Evolutionary conservation across 2,113 vertebrate genomes (phyloP).

Genomic region (Archocentrus centrarchus): DNA sequence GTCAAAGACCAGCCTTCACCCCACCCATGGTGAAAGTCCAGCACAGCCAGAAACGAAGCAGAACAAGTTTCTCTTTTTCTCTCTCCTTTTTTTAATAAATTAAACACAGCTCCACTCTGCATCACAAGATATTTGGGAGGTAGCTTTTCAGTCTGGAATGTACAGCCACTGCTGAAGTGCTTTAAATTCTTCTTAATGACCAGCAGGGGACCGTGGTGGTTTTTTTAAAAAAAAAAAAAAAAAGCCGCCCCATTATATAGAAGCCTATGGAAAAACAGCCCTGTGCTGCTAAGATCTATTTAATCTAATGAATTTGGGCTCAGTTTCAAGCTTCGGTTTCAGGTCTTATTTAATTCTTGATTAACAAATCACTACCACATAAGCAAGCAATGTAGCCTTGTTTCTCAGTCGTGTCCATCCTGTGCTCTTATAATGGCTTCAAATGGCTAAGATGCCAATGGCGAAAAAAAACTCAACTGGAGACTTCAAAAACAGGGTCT

Average conservation of each 20-base stretch:
- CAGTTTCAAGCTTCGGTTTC: background rate
- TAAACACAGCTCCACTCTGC: background rate
- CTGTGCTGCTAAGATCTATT: background rate
- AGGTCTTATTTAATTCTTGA: background rate
- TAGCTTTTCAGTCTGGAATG: rapidly evolving
- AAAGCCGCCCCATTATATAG: too few species aligned
- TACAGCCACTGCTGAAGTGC: background rate
- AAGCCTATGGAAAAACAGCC: background rate
- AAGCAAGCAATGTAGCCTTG: background rate
- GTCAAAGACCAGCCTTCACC: background rate
- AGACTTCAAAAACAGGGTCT: background rate
- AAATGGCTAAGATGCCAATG: background rate
- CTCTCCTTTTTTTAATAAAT: too few species aligned
- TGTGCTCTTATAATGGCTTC: background rate
- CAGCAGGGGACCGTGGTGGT: too few species aligned
- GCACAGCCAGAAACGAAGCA: too few species aligned
- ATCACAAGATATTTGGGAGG: rapidly evolving
- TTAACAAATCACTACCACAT: background rate
- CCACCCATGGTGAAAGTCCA: too few species aligned
- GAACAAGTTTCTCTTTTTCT: too few species aligned
- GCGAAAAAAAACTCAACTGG: rapidly evolving
- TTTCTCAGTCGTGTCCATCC: background rate
- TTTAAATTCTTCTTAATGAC: background rate
- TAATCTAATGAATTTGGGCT: background rate
- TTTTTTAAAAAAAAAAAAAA: too few species aligned